Base-by-base conservation (phyloP, 1,140 invertebrate species). In the Babylonia areolata region DNA sequence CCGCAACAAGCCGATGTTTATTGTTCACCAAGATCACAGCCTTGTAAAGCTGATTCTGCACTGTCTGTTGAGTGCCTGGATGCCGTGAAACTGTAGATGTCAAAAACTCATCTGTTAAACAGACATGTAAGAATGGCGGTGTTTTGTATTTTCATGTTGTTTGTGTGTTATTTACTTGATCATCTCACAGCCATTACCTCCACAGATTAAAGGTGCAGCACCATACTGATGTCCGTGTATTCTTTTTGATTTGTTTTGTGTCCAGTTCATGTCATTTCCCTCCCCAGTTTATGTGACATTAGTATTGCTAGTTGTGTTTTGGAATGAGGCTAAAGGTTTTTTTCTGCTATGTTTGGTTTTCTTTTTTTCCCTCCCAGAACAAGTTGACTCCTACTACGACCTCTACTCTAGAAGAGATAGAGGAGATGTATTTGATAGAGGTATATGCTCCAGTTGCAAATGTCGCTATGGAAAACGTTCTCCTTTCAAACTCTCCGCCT, bases 381-480 rank as follows among this genome's bases (percentile, higher is more conserved):
- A 87, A 87, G 87, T 82, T 42, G 84, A 73, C 33, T 40, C 83
- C 78, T 80, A 85, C 79, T 54, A 85, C 79, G 79, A 84, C 39
- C 75, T 77, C 85, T 88, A 83, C 79, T 83, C 86, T 85, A 81
- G 86, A 87, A 78, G 87, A 83, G 89, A 88, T 81, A 86, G 88
- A 84, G 88, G 88, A 12, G 88, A 89, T 87, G 81, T 89, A 37
- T 54, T 64, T 40, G 77, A 85, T 81, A 87, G 88, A 88, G 88
- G 88, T 88, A 88, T 87, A 40, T 40, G 39, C 75, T 77, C 46
- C 46, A 51, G 35, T 31, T 73, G 71, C 71, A 35, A 73, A 28
- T 77, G 75, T 77, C 28, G 75, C 75, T 77, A 77, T 77, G 75
- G 75, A 77, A n/a, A 77, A 39, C 35, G 33, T 75, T 84, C 82